phyloP scores from a whole-genome alignment of 37 sponge, comb jelly and placozoan genomes.

The Chondrilla cf. caribensis region DNA sequence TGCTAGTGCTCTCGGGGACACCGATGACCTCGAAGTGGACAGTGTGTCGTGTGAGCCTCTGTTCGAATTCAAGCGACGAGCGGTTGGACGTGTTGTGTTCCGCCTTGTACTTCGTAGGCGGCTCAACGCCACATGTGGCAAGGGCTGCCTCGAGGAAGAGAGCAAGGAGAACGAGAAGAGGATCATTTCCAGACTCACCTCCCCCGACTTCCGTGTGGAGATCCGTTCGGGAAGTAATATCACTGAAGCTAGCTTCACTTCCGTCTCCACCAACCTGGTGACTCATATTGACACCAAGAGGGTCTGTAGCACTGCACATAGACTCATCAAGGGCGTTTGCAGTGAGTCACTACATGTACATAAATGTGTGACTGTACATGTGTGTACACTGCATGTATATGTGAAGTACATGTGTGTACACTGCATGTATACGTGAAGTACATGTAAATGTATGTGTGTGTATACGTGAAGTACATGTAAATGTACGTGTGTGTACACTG shows the following conservation, averaged over 20 bases:
- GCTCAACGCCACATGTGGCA: not conserved
- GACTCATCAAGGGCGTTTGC: constrained; percentile 1
- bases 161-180: not conserved
- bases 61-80: not conserved
- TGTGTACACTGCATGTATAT: not conserved
- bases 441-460: no score
- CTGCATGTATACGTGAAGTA: no score
- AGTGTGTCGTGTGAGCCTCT: not conserved
- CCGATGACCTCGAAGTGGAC: not conserved
- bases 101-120: not conserved
- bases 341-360: not conserved
- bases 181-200: not conserved
- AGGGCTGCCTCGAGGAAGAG: not conserved
- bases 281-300: not conserved
- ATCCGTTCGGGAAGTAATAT: not conserved
- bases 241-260: no score
- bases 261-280: not conserved
- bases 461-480: no score
- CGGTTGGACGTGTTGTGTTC: not conserved
- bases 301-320: not conserved
- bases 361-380: not conserved
- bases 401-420: not conserved
- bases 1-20: not conserved
- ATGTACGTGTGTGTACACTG: no score
- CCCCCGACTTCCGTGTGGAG: not conserved